A percentile compares a stretch with the other conserved stretches of the same genome.
phyloP scores from a whole-genome alignment of 2,888 invertebrate genomes.

The Incurvaria masculella region DNA sequence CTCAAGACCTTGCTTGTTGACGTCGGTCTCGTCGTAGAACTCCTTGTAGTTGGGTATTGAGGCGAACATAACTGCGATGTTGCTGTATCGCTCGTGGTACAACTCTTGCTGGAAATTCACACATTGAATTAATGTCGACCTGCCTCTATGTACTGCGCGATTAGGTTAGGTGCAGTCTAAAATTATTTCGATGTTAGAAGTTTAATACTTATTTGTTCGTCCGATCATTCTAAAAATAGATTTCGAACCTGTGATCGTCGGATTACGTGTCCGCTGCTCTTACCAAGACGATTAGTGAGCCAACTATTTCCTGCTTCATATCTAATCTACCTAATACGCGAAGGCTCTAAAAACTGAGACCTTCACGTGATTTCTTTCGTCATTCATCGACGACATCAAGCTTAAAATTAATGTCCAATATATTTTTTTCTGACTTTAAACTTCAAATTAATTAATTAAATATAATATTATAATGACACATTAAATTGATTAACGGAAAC shows the following conservation, averaged over 20 bases:
- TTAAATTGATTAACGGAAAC: too few species aligned
- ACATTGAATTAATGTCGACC: not conserved
- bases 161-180: not conserved
- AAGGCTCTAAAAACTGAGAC: too few species aligned
- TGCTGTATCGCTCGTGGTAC: conserved; percentile 91
- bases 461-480: too few species aligned
- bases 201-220: conserved; percentile 1
- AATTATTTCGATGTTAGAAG: not conserved
- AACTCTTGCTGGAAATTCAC: conserved; percentile 64
- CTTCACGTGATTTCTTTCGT: too few species aligned
- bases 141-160: not conserved
- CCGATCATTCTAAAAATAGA: too few species aligned
- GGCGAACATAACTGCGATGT: conserved; percentile 97
- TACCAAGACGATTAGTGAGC: not conserved
- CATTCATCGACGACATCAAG: too few species aligned
- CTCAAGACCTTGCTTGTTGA: conserved; percentile 93
- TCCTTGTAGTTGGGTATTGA: conserved; percentile 98
- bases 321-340: too few species aligned
- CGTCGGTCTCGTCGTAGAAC: conserved; percentile 95
- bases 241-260: not conserved
- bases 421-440: too few species aligned
- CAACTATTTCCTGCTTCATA: too few species aligned
- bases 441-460: too few species aligned
- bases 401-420: too few species aligned
- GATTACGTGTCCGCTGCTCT: too few species aligned